Base-by-base conservation (phyloP, 2,888 invertebrate genomes). In the Asteroscopus sphinx region DNA sequence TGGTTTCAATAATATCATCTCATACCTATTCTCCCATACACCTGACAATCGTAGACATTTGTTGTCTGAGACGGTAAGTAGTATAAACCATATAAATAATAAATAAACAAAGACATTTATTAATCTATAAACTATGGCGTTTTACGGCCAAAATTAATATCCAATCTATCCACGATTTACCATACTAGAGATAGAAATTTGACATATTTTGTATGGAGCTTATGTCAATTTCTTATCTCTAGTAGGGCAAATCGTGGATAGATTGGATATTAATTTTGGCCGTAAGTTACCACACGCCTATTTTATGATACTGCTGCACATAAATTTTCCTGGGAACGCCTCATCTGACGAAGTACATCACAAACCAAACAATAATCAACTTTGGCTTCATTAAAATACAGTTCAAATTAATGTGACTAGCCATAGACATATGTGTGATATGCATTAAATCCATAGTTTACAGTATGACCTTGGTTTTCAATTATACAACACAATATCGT, bases 51-150 rank as follows among this genome's bases (percentile, higher is more conserved):
- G 35, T 28, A 47, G 51, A 36, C 26, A 44, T 44, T 52, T 41
- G 44, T 35, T 30, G 13, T 32, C 15, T 32, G n/a, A 30, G 12
- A 26, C 65, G 39, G 51, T 48, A 60, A 42, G 37, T 49, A 35
- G 28, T 17, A 42, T 12, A 49, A 26, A 35, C 16, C 26, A 30
- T 41, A 54, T 65, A 66, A 66, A 65, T 54, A 66, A 65, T 54
- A 66, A 42, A 35, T 54, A 66, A 39, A 32, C 36, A 54, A 8
- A 6, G 42, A 60, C 54, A 9, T 67, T 67, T 66, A 66, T 61
- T 67, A 28, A 67, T 61, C 61, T 6, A 67, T 66, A 66, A 66
- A 66, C 35, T 44, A 60, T 35, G 26, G 46, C 54, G 49, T 49
- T 54, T 47, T n/a, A n/a, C n/a, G n/a, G n/a, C n/a, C n/a, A n/a